A percentile compares a stretch with the other conserved stretches of the same genome.
Evolutionary conservation across 37 sponge, comb jelly and placozoan species (phyloP).

Genomic region (Diacarnus erythraeanus): DNA sequence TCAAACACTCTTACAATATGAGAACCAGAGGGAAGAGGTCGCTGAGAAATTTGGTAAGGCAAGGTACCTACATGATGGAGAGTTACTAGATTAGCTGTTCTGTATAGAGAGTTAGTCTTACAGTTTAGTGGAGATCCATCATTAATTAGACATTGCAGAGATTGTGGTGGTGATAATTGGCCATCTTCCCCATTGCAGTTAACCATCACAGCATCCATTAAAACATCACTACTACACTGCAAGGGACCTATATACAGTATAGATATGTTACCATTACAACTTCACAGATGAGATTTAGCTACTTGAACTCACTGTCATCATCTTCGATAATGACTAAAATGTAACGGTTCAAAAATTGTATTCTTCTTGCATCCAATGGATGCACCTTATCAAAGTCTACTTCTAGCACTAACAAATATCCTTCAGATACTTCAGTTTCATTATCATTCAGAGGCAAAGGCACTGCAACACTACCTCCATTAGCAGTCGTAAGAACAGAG

Average conservation of each 20-base stretch:
- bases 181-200: not conserved
- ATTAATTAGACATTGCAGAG: not conserved
- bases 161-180: not conserved
- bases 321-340: constrained; percentile 6
- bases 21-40: not conserved
- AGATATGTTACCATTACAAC: not conserved
- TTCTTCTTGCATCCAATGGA: not conserved
- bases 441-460: not conserved
- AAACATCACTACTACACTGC: not conserved
- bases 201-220: not conserved
- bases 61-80: not conserved
- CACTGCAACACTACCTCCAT: not conserved
- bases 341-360: not conserved
- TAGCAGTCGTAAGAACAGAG: no score
- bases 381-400: not conserved
- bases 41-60: not conserved
- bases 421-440: constrained; percentile 1
- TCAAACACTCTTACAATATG: not conserved
- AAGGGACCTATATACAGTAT: not conserved
- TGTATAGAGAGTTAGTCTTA: constrained; percentile 3
- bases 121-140: not conserved
- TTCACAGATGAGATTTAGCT: constrained; percentile 1
- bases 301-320: not conserved
- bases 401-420: constrained; percentile 1
- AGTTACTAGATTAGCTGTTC: not conserved